Evolutionary conservation across 2,888 invertebrate genomes (phyloP), one percentile per base, ranked within the genome.

Genomic region (Euplagia quadripunctaria): DNA sequence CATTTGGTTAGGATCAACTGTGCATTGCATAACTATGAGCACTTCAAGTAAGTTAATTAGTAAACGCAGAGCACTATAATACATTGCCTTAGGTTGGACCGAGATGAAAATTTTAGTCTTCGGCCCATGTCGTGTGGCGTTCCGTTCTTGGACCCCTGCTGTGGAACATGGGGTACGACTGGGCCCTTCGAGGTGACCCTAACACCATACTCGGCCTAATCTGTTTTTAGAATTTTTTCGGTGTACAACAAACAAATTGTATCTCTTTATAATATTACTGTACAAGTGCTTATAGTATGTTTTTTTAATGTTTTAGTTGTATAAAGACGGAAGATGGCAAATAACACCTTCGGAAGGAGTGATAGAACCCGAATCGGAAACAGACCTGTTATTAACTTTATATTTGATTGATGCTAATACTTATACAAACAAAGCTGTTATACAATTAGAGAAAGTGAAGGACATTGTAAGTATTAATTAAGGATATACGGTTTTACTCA

Each of bases 371-470:
- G 94, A 95, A 85, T 89, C 91, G 0, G 94, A 95, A 81, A 89
- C 88, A 6, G 93, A 94, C 78, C 83, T 96, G 68, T 46, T 79
- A 61, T 77, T 94, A 11, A 85, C 85, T 49, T 84, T 96, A n/a
- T 94, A 91, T 81, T 86, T 96, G 68, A 84, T 92, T 31, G 96
- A 96, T 78, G 94, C 94, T 11, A 92, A 90, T 64, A 89, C 89
- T 6, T 95, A 94, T 76, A 90, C 91, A 6, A 96, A 96, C 79
- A 96, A 94, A 88, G 94, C 92, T 41, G 88, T 95, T 6, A 87
- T 96, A 77, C 93, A 94, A 72, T 83, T 96, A 67, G 94, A 94
- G 68, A 93, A 93, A 89, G 93, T 94, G 0, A 95, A 94, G 80
- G 95, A 96, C 75, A 94, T 96, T 77, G 96, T 96, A 77, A 89